Evolutionary conservation across 2,888 invertebrate genomes (phyloP), one percentile per base, ranked within the genome.

Genomic region (Sarcophaga rosellei): DNA sequence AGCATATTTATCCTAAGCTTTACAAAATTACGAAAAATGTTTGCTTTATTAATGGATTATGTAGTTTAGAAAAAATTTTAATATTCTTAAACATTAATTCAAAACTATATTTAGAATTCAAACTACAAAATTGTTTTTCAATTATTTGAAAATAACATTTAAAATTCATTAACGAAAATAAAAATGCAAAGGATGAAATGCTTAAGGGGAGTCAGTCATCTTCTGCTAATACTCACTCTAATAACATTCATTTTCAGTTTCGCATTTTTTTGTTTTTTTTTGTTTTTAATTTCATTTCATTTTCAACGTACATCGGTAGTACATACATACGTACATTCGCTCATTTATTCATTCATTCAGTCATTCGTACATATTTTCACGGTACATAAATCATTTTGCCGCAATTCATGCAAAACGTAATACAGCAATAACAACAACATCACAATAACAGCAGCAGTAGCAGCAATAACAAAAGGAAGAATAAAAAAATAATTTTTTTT

Each of bases 301-400:
- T 53, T 53, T 17, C 12, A 53, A 53, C 3, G 53, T 17, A 53
- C 17, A 53, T 47, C 4, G 11, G 47, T 47, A 12, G 47, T 66
- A 66, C 82, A 82, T 77, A 77, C 77, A 66, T 76, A 72, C 61
- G 3, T 47, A 15, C 15, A 53, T 53, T 17, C 53, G 17, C 17
- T 53, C 53, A 53, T 53, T 53, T 53, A 53, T 53, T 53, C 17
- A 12, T 17, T 53, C 53, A 53, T 12, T 53, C 53, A 53, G 12
- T 53, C 53, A 53, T 53, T 53, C 75, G 73, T 65, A 77, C 73
- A 88, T 85, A 87, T 91, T 91, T 91, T 91, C 90, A 90, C 90
- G 90, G 90, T 89, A 89, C 92, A 91, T 92, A 92, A 92, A 92
- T 92, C 91, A 92, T 91, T 92, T 91, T 90, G 91, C 91, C 91